Evolutionary conservation across 2,888 invertebrate genomes (phyloP).

Genomic region (Spisula solida): DNA sequence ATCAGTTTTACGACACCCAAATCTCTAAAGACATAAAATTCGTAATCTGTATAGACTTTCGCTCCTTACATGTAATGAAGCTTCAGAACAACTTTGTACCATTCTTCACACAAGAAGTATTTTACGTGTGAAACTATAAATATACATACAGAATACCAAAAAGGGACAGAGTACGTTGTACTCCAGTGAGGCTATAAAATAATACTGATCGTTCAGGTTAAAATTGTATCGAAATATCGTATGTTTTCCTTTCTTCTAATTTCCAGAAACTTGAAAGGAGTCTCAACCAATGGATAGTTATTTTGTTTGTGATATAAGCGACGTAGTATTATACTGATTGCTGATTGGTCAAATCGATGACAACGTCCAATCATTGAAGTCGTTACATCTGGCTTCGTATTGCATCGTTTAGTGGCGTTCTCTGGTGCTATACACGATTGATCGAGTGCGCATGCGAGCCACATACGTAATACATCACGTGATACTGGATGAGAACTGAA

Average conservation of each 20-base stretch:
- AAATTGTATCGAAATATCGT: slow-evolving; percentile 11
- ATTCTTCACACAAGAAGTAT: no score
- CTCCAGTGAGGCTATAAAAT: no score
- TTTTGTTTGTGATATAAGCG: slow-evolving; percentile 56
- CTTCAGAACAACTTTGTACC: no score
- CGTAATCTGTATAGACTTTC: no score
- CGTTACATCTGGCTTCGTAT: background rate
- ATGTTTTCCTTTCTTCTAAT: slow-evolving; percentile 35
- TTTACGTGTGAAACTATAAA: no score
- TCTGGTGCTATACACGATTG: slow-evolving; percentile 50
- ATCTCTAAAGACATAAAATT: no score
- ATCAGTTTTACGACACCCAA: no score
- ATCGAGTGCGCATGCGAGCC: slow-evolving; percentile 55
- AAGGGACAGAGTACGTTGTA: no score
- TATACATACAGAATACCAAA: no score
- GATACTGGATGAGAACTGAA: slow-evolving; percentile 42
- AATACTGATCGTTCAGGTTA: no score
- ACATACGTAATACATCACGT: slow-evolving; percentile 32
- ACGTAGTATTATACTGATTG: slow-evolving; percentile 49
- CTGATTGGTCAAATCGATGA: slow-evolving; percentile 56
- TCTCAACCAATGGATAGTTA: slow-evolving; percentile 49
- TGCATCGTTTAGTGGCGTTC: background rate
- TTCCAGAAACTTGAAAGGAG: slow-evolving; percentile 27
- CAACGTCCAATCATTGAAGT: slow-evolving; percentile 31
- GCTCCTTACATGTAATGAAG: no score